These are phyloP conservation scores for Elysia crispata DNA, from an alignment of 2,888 invertebrate species.

Conservation along the genomic window DNA sequence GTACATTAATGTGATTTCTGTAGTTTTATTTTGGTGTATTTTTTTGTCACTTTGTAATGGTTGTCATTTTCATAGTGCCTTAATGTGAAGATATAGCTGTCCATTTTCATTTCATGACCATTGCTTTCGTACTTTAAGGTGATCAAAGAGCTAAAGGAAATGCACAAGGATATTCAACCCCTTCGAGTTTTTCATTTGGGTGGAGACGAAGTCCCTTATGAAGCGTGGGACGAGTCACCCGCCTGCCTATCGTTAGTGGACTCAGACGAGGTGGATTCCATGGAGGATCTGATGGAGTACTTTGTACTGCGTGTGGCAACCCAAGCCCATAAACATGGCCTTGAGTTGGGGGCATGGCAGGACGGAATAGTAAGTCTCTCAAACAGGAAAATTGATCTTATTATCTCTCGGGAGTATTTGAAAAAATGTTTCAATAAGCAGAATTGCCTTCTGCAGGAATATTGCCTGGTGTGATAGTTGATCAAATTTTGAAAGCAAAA, in stretches of 20 bases:
- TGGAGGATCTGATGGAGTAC: constrained; percentile 51
- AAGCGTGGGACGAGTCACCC: constrained; percentile 71
- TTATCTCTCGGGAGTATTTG: no score
- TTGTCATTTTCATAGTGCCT: no score
- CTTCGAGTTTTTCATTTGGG: constrained; percentile 71
- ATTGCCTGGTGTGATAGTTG: no score
- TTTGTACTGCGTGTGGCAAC: constrained; percentile 51
- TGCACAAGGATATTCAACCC: constrained; percentile 66
- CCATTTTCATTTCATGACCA: no score
- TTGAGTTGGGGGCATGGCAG: constrained; percentile 61
- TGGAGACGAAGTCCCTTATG: constrained; percentile 72
- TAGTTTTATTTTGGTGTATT: neutral
- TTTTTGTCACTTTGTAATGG: neutral
- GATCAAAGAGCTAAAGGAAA: constrained; percentile 58
- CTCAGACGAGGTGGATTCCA: constrained; percentile 47
- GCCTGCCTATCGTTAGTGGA: constrained; percentile 58
- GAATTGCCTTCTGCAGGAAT: no score
- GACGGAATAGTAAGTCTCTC: constrained; percentile 62
- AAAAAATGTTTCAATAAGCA: no score
- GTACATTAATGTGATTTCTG: no score
- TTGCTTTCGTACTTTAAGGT: constrained; percentile 49
- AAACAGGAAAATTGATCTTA: no score
- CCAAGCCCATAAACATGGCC: constrained; percentile 48
- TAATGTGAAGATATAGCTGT: no score
- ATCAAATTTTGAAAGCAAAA: no score